A percentile compares a stretch with the other conserved stretches of the same genome.
These are phyloP conservation scores for Eubasilissa splendida DNA, from an alignment of 2,888 invertebrate species.

Conservation along the genomic window DNA sequence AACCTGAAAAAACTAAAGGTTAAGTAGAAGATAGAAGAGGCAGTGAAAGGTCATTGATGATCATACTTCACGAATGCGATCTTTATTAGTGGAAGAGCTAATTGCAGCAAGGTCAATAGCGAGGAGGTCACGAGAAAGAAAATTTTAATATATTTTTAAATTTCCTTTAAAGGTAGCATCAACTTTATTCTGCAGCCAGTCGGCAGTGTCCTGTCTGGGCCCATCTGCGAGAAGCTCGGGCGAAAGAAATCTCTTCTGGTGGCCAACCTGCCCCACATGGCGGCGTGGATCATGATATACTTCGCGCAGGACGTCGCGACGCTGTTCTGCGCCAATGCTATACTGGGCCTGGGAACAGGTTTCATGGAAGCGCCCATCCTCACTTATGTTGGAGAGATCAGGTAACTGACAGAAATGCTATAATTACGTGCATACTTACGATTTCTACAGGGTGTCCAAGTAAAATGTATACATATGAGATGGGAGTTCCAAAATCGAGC, in stretches of 20 bases:
- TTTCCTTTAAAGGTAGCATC: conserved; percentile 69
- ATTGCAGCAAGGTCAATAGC: no score
- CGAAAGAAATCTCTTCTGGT: conserved; percentile 72
- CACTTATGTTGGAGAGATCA: conserved; percentile 76
- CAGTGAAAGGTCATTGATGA: no score
- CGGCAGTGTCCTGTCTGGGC: conserved; percentile 74
- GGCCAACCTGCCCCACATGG: conserved; percentile 73
- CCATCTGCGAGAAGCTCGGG: conserved; percentile 72
- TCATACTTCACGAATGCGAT: no score
- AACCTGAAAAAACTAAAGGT: no score
- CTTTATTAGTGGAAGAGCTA: no score
- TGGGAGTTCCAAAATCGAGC: no score
- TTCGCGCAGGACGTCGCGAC: conserved; percentile 69
- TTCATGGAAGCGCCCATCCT: conserved; percentile 76
- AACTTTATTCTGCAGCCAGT: conserved; percentile 74
- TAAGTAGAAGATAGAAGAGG: no score
- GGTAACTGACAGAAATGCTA: conserved; percentile 62
- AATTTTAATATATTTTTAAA: neutral
- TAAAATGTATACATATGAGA: no score
- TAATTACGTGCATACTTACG: no score
- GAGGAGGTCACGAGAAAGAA: no score
- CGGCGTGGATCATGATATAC: conserved; percentile 74
- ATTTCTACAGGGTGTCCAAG: no score
- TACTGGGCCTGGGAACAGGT: conserved; percentile 74
- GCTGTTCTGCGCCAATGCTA: conserved; percentile 70